Percentiles rank a stretch among this genome's conserved stretches.
phyloP scores from a whole-genome alignment of 2,888 invertebrate genomes.

The Globia sparganii region DNA sequence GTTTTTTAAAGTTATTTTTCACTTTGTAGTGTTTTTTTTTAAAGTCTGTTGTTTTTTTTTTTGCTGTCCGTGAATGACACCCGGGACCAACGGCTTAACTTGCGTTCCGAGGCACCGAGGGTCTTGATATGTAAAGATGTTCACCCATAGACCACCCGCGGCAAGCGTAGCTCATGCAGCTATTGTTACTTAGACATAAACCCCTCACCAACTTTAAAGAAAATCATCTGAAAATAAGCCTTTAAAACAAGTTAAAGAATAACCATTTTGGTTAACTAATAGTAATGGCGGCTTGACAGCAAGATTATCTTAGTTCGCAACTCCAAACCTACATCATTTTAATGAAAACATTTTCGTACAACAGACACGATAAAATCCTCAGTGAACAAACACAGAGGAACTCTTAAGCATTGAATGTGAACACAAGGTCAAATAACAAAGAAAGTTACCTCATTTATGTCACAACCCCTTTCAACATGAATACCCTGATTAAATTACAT shows the following conservation, averaged over 20 bases:
- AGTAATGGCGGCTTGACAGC: not conserved
- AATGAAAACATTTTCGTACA: slow-evolving; percentile 36
- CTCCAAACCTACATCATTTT: slow-evolving; percentile 35
- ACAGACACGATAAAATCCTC: slow-evolving; percentile 45
- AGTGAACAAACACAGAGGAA: slow-evolving; percentile 50
- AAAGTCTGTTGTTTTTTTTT: no score
- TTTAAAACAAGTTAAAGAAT: slow-evolving; percentile 6
- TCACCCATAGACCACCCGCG: not conserved
- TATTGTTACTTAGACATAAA: not conserved
- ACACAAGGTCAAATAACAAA: slow-evolving; percentile 61
- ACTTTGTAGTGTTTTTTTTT: no score
- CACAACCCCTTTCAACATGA: slow-evolving; percentile 65
- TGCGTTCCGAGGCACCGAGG: not conserved
- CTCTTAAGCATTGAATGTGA: slow-evolving; percentile 56
- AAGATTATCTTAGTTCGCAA: slow-evolving; percentile 15
- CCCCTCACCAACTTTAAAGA: not conserved
- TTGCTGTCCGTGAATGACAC: no score
- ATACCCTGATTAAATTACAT: slow-evolving; percentile 66
- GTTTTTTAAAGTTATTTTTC: no score
- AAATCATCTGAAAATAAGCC: not conserved
- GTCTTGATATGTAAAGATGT: not conserved
- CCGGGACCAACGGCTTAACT: not conserved
- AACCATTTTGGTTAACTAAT: not conserved
- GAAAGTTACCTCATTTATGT: slow-evolving; percentile 61
- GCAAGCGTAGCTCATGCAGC: not conserved